Evolutionary conservation across 92 coral and sea anemone species (phyloP), one percentile per base, ranked within the genome.

Genomic region (Blastomussa wellsi): DNA sequence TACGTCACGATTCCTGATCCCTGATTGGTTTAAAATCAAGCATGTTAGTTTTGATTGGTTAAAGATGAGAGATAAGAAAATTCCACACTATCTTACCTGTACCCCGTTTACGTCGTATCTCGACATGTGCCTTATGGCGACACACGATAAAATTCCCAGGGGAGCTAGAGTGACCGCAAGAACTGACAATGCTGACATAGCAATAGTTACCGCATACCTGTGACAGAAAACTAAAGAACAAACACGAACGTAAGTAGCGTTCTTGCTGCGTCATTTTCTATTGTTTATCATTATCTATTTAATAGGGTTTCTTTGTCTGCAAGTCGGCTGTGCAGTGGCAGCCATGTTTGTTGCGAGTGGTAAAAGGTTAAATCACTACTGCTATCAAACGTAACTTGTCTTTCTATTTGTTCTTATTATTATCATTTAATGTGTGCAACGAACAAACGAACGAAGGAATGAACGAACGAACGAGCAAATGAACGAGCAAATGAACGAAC

Each of bases 171-270:
- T 84, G 72, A 84, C 9, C 41, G 88, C 82, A 31, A 81, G 17
- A 1, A 86, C 87, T 20, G 93, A 36, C 51, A 88, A 47, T 17
- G 36, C 69, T 51, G 91, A 76, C 80, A 90, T 86, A 9, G 78
- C 82, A 52, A 87, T 36, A 29, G 89, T 90, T 29, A 79, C 91
- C 3, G 79, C 48, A 35, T 90, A 82, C 20, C 77, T 72, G 28
- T 82, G 55, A 68, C 93, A 90, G 79, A 57, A 81, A 35, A 79
- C 93, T 90, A 13, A 32, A 24, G 22, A 5, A 49, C n/a, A 48
- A 38, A 36, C n/a, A 35, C 35, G 22, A 20, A 59, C 32, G 48
- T 8, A 28, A 36, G 17, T 36, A 69, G 26, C 41, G 5, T 13
- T 68, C 73, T 2, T 59, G 28, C 66, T 59, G 1, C 5, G 2